Evolutionary conservation across 2,888 invertebrate species (phyloP).

Genomic region (Chydorus sphaericus): DNA sequence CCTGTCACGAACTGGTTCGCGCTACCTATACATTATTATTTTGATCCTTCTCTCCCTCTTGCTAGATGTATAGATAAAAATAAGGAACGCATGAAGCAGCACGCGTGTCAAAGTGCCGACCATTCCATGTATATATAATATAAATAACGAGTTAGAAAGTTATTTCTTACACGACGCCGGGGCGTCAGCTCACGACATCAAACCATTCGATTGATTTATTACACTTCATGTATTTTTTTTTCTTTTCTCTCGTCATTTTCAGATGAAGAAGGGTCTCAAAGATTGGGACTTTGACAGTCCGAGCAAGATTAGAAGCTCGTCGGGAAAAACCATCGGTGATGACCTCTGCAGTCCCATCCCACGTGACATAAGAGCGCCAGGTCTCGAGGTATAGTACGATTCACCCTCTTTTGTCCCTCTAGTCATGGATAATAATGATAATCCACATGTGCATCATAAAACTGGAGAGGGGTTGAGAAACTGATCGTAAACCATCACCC

Average conservation of each 20-base stretch:
- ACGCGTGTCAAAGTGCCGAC: too few relatives aligned
- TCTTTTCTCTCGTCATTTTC: slow-evolving; percentile 18
- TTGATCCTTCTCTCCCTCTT: background rate
- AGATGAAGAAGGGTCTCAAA: slow-evolving; percentile 27
- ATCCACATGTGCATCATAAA: background rate
- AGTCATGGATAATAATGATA: background rate
- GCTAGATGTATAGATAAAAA: background rate
- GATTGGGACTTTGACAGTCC: slow-evolving; percentile 14
- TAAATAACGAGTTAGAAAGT: too few relatives aligned
- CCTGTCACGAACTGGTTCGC: slow-evolving; percentile 15
- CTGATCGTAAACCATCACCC: too few relatives aligned
- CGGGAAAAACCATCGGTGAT: slow-evolving; percentile 14
- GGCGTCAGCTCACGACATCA: too few relatives aligned
- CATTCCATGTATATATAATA: too few relatives aligned
- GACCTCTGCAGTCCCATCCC: slow-evolving; percentile 15
- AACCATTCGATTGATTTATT: too few relatives aligned
- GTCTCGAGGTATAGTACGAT: background rate
- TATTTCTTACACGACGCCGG: too few relatives aligned
- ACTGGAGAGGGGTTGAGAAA: too few relatives aligned
- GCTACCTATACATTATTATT: too few relatives aligned
- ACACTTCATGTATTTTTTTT: background rate
- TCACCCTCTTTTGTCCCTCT: background rate
- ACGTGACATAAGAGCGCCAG: slow-evolving; percentile 13
- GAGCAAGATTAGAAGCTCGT: slow-evolving; percentile 9
- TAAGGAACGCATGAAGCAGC: background rate